These are phyloP conservation scores for Nansenia antarctica DNA, from an alignment of 2,113 vertebrate genomes.

Conservation along the genomic window DNA sequence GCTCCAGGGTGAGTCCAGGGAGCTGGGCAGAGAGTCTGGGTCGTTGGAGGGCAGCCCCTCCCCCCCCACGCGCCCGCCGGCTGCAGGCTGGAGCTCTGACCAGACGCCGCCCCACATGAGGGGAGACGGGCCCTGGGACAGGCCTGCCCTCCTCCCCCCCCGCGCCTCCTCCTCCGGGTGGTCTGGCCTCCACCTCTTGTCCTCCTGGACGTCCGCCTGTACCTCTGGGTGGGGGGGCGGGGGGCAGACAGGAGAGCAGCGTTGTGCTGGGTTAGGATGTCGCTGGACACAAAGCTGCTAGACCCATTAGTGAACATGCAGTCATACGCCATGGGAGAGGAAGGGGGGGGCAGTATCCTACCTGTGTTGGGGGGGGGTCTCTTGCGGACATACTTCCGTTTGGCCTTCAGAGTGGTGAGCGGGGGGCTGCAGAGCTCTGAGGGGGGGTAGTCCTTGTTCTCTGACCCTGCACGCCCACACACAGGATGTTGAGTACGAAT, in stretches of 20 bases:
- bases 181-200: not conserved
- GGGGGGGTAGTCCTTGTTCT: conserved; percentile 26
- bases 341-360: not conserved
- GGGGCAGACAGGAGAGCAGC: not conserved
- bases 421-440: conserved; percentile 26
- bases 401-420: conserved; percentile 23
- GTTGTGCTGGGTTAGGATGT: not conserved
- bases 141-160: too few species aligned
- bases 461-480: conserved; percentile 18
- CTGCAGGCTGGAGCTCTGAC: not conserved
- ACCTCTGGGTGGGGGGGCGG: not conserved
- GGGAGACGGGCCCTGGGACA: not conserved
- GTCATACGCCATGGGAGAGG: not conserved
- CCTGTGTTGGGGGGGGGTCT: conserved; percentile 12
- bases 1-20: conserved; percentile 37
- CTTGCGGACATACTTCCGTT: conserved; percentile 28
- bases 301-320: not conserved
- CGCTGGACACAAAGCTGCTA: not conserved
- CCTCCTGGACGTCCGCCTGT: not conserved
- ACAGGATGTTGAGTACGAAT: too few species aligned
- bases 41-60: conserved; percentile 24
- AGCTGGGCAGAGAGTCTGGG: conserved; percentile 29
- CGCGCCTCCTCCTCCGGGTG: not conserved
- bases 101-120: conserved; percentile 1
- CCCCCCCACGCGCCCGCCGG: not conserved